Percentiles rank a stretch among this genome's conserved stretches.
These are phyloP conservation scores for Ameiurus melas DNA, from an alignment of 2,113 vertebrate species.

Conservation along the genomic window DNA sequence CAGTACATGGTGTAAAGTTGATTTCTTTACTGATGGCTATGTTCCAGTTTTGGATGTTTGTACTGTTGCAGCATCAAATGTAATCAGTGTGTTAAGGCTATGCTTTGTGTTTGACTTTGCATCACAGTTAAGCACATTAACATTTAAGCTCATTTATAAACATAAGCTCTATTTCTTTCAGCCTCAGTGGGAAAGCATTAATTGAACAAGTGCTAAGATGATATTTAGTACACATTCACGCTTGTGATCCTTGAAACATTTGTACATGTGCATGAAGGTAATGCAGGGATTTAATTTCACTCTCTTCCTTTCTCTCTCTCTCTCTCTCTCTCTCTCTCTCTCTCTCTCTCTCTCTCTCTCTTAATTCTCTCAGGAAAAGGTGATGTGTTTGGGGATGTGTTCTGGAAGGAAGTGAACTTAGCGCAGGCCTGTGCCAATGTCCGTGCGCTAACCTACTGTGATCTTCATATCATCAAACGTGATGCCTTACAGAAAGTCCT, in stretches of 20 bases:
- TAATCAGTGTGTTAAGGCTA: background rate
- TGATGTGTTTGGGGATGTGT: constrained; percentile 96
- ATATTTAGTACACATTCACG: background rate
- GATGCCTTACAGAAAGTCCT: constrained; percentile 94
- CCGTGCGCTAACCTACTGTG: constrained; percentile 92
- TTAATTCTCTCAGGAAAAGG: constrained; percentile 81
- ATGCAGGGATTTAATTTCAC: background rate
- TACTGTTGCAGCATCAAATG: background rate
- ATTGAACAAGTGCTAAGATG: background rate
- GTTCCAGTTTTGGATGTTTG: background rate
- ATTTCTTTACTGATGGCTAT: background rate
- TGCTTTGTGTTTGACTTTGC: background rate
- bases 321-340: constrained; percentile 46
- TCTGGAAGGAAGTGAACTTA: constrained; percentile 93
- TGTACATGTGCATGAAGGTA: background rate
- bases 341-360: constrained; percentile 31
- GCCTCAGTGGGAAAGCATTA: background rate
- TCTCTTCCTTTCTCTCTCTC: constrained; percentile 8
- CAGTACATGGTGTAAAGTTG: background rate
- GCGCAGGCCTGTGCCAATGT: constrained; percentile 95
- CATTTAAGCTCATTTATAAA: constrained; percentile 15
- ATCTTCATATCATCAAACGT: constrained; percentile 93
- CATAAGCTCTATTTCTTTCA: background rate
- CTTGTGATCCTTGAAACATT: background rate
- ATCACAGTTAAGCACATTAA: constrained; percentile 2